Base-by-base conservation (phyloP, 2,113 vertebrate genomes). In the Riparia riparia region DNA sequence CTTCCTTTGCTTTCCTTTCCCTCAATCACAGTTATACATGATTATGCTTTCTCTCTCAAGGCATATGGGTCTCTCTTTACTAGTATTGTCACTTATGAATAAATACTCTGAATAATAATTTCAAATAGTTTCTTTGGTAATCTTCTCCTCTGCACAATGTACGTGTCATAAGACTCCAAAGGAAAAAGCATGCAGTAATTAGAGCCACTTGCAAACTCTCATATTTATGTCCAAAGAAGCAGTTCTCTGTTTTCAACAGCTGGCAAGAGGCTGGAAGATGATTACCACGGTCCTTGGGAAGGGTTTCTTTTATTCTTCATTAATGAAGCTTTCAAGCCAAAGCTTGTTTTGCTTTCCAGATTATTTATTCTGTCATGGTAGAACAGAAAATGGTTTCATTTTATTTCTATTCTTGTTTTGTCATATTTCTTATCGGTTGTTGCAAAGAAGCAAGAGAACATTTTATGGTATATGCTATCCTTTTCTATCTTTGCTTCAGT, bases 201-300 rank as follows among this genome's bases (percentile, higher is more conserved):
- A 39, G 10, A 80, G 10, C 26, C 34, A 63, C 1, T 0, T 47
- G 32, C 14, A 58, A 71, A 76, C 28, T 86, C 2, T 2, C 12
- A 5, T 28, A 15, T 34, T 69, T 37, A 31, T 12, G 25, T 45
- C 25, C 19, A 63, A 21, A 6, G 50, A 29, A 57, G n/a, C 1
- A 1, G 4, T 18, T 89, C 4, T 57, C 11, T 9, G 3, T 53
- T 91, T 68, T 32, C 0, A 9, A 34, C 14, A 58, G 21, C 17
- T 12, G 7, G 7, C 37, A 64, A 32, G 34, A 89, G 17, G 15
- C 37, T 37, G 37, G 37, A 37, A 37, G 37, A 37, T 37, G 37
- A 37, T 37, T 70, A 17, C 1, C 5, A 2, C 0, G 0, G 1
- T 61, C 18, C 41, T 61, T 74, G 8, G 16, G 29, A 25, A 61